Evolutionary conservation across 2,797 vertebrate genomes (phyloP), one percentile per base, ranked within the genome.

Genomic region (Melanotaenia pygmaea): DNA sequence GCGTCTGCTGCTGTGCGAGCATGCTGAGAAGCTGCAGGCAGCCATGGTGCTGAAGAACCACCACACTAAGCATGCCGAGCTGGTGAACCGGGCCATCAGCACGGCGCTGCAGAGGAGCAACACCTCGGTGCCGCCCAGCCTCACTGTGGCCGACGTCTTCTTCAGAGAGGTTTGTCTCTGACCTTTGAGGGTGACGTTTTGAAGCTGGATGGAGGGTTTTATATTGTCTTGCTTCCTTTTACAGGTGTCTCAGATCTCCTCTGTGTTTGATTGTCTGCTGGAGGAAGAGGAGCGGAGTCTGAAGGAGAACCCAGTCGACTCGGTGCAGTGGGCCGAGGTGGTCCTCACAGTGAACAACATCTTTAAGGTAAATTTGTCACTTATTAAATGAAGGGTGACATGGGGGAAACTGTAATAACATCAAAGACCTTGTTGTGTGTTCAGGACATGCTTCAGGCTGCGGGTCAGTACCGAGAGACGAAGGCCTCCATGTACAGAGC

Each of bases 121-220:
- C 56, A 75, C 90, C 9, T 63, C 90, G 0, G 67, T 98, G 67
- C 94, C 96, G 0, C 53, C 94, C 43, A 97, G 92, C 84, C 96
- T 99, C 81, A 99, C 97, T 0, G 88, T 96, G 0, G 97, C 97
- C 0, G 98, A 99, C 20, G 93, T 99, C 75, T 99, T 97, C 91
- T 99, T 99, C 85, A 95, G 97, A 90, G 96, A 99, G 96, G 98
- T 98, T 0, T 0, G 82, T 57, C 66, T 50, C 9, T 0, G 30
- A 18, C 0, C 18, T 1, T 4, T 22, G 22, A 20, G 24, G 18
- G 32, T 3, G 34, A 0, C 2, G 63, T 1, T 22, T 14, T 13
- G 32, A 1, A 0, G 71, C 4, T 0, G 20, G 2, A 3, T 1
- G 9, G 9, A 34, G 26, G 38, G 11, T 40, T 40, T 7, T 51